Evolutionary conservation across 2,797 vertebrate genomes (phyloP).

Genomic region (Babyrousa celebensis): DNA sequence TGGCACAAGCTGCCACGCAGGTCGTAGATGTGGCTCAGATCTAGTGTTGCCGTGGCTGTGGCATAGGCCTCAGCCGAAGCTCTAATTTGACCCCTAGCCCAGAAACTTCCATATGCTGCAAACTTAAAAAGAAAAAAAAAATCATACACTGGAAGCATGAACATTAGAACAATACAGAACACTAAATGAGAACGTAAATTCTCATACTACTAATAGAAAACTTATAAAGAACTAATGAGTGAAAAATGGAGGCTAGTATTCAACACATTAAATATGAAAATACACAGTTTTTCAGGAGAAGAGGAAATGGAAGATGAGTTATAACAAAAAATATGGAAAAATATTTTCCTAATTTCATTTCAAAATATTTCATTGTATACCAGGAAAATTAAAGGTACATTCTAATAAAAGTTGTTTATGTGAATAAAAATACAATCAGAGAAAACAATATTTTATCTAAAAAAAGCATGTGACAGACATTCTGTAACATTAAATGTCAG

Average conservation of each 20-base stretch:
- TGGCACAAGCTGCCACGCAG: no score
- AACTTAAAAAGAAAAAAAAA: no score
- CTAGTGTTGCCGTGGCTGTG: no score
- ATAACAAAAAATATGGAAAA: constrained; percentile 1
- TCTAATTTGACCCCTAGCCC: no score
- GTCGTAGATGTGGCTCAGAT: no score
- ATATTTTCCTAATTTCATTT: constrained; percentile 40
- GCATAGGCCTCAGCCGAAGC: no score
- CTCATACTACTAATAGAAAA: not conserved
- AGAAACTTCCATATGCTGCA: no score
- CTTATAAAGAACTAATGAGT: not conserved
- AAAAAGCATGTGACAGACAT: not conserved
- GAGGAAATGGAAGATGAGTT: not conserved
- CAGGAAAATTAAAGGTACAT: constrained; percentile 23
- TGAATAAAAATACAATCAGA: not conserved
- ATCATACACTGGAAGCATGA: not conserved
- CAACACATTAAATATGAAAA: not conserved
- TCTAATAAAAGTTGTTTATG: constrained; percentile 52
- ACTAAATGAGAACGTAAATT: not conserved
- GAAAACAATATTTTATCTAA: constrained; percentile 34
- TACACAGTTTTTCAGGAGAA: not conserved
- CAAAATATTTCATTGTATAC: constrained; percentile 20
- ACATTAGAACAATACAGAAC: constrained; percentile 16
- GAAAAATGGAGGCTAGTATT: not conserved
- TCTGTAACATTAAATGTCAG: not conserved